Percentiles rank a stretch among this genome's conserved stretches.
Evolutionary conservation across 2,113 vertebrate species (phyloP).

Genomic region (Pelodiscus sinensis): DNA sequence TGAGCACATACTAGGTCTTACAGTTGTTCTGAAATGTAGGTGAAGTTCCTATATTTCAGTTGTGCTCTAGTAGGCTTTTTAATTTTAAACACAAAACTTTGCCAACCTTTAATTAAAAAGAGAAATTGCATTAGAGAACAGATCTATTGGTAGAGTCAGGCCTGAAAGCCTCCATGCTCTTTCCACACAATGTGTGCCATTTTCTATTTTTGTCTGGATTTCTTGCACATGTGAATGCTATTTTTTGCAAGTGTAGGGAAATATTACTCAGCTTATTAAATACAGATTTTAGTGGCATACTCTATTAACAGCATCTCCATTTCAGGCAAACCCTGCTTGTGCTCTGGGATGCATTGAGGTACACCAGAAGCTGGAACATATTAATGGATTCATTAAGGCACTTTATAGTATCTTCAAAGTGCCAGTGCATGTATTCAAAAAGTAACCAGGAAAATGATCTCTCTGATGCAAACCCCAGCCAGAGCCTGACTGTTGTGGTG

Average conservation of each 20-base stretch:
- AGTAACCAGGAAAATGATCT: neutral
- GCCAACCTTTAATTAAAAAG: neutral
- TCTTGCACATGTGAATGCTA: constrained; percentile 8
- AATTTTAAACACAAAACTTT: neutral
- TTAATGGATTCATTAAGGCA: constrained; percentile 52
- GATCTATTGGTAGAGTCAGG: constrained; percentile 18
- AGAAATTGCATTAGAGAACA: neutral
- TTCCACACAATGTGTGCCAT: neutral
- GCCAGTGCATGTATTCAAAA: neutral
- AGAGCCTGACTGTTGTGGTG: constrained; percentile 12
- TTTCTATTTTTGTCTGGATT: constrained; percentile 25
- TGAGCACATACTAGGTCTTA: neutral
- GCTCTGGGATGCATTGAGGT: neutral
- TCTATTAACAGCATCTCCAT: constrained; percentile 41
- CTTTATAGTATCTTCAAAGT: constrained; percentile 1
- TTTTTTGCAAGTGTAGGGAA: constrained; percentile 11
- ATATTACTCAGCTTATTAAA: constrained; percentile 48
- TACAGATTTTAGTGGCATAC: constrained; percentile 48
- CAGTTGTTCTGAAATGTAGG: neutral
- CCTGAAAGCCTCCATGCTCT: neutral
- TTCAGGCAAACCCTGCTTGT: constrained; percentile 42
- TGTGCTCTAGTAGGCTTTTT: neutral
- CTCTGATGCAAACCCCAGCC: neutral
- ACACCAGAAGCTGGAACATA: constrained; percentile 50
- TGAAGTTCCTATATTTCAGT: constrained; percentile 5